Base-by-base conservation (phyloP, 2,797 vertebrate species). In the Spinus olivaceus region DNA sequence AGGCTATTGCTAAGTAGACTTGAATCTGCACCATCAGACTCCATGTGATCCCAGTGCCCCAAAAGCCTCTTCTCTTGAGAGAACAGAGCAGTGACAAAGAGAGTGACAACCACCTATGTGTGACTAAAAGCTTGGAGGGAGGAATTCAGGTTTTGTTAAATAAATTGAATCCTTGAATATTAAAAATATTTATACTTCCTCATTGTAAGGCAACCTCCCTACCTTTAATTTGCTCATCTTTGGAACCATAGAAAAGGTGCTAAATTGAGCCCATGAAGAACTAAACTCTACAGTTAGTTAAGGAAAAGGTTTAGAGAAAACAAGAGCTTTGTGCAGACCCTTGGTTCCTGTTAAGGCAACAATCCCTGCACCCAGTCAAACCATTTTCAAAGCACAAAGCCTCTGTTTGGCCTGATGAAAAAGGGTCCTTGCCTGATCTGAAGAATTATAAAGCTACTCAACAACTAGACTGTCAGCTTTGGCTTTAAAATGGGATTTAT, bases 311-410 rank as follows among this genome's bases (percentile, higher is more conserved):
- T n/a, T 16, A 64, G 13, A 64, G 8, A 5, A 91, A 81, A 71
- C 7, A 85, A 63, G 18, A 49, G 1, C 4, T 27, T 63, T 53
- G 21, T 56, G 33, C 27, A 66, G 56, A 39, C 54, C 14, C 11
- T 80, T 61, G 1, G 10, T n/a, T 5, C 1, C 8, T 41, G 2
- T 51, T 61, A 41, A 56, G 2, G 1, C 19, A 71, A 61, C 3
- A 9, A 80, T 49, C 14, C 6, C 11, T 82, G 46, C 24, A 24
- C 28, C 44, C 47, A 32, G 5, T 23, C 2, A 9, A 77, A 65
- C 3, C 1, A 13, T 86, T 73, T 89, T 70, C 27, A 50, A 24
- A 49, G 7, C 22, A 30, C 2, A 1, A 61, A 80, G 4, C 12
- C 9, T 92, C 21, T 80, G 9, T 59, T 1, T 66, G 44, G 11